Evolutionary conservation across 2,888 invertebrate genomes (phyloP).

Genomic region (Trissolcus brochymenae): DNA sequence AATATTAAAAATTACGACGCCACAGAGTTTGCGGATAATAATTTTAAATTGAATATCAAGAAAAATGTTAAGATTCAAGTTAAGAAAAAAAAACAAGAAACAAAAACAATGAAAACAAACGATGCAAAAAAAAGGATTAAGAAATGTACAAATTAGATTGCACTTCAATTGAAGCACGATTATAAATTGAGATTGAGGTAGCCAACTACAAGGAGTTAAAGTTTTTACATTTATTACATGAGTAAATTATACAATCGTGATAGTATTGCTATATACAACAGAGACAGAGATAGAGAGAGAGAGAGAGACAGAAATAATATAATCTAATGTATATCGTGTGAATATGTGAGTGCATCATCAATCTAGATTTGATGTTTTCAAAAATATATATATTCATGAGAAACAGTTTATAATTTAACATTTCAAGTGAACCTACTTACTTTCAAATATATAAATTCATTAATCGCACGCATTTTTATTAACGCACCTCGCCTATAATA

Average conservation of each 20-base stretch:
- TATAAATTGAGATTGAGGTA: conserved; percentile 21
- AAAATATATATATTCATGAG: too few species aligned
- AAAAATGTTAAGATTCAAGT: conserved; percentile 5
- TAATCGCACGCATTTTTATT: too few species aligned
- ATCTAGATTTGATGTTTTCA: conserved; percentile 1
- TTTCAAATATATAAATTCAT: too few species aligned
- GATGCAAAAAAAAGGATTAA: too few species aligned
- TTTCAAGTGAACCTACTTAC: too few species aligned
- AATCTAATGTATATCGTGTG: conserved; percentile 27
- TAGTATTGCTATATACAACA: conserved; percentile 42
- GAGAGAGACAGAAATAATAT: conserved; percentile 7
- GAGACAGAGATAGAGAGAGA: conserved; percentile 12
- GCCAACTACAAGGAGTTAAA: conserved; percentile 13
- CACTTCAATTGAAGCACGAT: conserved; percentile 25
- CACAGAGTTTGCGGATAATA: conserved; percentile 15
- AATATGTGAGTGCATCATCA: conserved; percentile 33
- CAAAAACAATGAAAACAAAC: background rate
- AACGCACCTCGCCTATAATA: conserved; percentile 23
- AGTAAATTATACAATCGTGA: conserved; percentile 46
- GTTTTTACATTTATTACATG: conserved; percentile 49
- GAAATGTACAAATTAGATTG: conserved; percentile 22
- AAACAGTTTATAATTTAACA: too few species aligned
- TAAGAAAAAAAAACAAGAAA: background rate
- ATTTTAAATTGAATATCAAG: conserved; percentile 32
- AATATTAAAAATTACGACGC: conserved; percentile 44